Base-by-base conservation (phyloP, 2,113 vertebrate species). In the Pseudorasbora parva region DNA sequence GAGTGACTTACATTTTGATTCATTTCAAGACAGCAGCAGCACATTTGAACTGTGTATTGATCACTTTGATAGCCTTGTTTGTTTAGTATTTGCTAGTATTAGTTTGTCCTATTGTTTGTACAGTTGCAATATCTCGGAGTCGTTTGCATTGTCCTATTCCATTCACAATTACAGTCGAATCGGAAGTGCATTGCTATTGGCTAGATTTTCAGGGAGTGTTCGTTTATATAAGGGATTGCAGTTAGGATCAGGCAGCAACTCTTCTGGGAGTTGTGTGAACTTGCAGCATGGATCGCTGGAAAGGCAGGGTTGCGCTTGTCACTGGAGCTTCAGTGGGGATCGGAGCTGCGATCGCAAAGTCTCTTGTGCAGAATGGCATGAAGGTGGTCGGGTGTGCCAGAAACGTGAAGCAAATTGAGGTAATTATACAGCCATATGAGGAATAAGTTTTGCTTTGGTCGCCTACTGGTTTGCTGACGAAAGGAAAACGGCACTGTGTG, bases 251-350 rank as follows among this genome's bases (percentile, higher is more conserved):
- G 19, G 8, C n/a, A 11, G 21, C 45, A 51, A 11, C 25, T 51
- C 2, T 17, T 23, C 43, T 45, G 21, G 3, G 68, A 71, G 21
- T 45, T 74, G 1, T 30, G 1, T 5, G n/a, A 19, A 15, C 43
- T 25, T 49, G 71, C 10, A 62, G 84, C 84, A 96, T 97, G 96
- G 94, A 97, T 88, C 94, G 95, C 87, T 97, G 96, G 96, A 89
- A 78, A 82, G 94, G 92, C 69, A 94, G 95, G 68, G 94, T 96
- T 85, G 96, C 95, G 19, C 91, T 97, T 78, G 95, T 97, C 85
- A 97, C 96, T 14, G 96, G 96, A 62, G 96, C 96, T n/a, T 97
- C 96, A 9, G 94, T 90, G 47, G 96, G 96, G 77, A 96, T 97
- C 81, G 96, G 96, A 4, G 96, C 95, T 56, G 93, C 93, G 0